These are phyloP conservation scores for Cheumatopsyche charites DNA, from an alignment of 1,140 invertebrate genomes.

Conservation along the genomic window DNA sequence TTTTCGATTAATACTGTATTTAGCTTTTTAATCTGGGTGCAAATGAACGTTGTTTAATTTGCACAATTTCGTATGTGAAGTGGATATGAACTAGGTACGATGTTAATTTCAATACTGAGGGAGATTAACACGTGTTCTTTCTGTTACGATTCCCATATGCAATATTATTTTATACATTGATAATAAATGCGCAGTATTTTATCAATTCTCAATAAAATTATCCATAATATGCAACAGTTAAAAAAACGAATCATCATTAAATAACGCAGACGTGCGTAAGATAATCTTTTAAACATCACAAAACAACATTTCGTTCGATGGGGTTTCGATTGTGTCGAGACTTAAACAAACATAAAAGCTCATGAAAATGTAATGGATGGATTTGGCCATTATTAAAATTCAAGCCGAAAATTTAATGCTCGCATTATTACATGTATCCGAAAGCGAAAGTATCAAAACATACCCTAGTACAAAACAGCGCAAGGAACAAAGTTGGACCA, in stretches of 20 bases:
- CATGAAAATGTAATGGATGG: slow-evolving; percentile 39
- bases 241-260: slow-evolving; percentile 7
- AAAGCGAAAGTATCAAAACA: slow-evolving; percentile 13
- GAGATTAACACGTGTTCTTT: slow-evolving; percentile 43
- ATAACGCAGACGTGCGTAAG: slow-evolving; percentile 24
- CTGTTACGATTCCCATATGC: slow-evolving; percentile 38
- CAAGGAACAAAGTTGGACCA: no score
- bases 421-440: slow-evolving; percentile 16
- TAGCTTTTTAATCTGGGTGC: background rate
- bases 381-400: slow-evolving; percentile 44
- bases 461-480: background rate
- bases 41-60: slow-evolving; percentile 10
- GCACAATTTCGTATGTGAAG: slow-evolving; percentile 23
- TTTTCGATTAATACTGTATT: background rate
- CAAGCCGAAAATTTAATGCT: slow-evolving; percentile 36
- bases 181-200: background rate
- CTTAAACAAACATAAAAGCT: slow-evolving; percentile 31
- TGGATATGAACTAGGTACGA: slow-evolving; percentile 7
- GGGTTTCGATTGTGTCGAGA: slow-evolving; percentile 21
- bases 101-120: slow-evolving; percentile 31
- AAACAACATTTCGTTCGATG: slow-evolving; percentile 33
- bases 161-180: slow-evolving; percentile 17
- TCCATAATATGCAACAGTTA: background rate
- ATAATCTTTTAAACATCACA: slow-evolving; percentile 43
- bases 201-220: background rate